Conservation (phyloP, 2,888 invertebrate species). For the Apotomis betuletana region DNA sequence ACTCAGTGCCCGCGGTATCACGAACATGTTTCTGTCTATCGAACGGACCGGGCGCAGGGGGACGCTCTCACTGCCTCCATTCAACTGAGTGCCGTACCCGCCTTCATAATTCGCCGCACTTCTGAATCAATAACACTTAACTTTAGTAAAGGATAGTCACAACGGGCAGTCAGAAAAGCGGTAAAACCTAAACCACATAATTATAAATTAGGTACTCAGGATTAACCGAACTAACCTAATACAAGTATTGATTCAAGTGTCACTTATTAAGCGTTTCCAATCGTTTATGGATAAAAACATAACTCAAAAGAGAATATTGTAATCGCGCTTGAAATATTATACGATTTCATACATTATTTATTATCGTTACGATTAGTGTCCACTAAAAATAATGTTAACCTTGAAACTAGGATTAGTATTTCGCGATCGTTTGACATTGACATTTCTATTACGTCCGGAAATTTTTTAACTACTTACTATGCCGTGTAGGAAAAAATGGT, state of each 20-base stretch:
- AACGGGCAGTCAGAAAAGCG: not conserved
- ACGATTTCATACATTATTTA: conserved; percentile 6
- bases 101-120: conserved; percentile 51
- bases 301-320: not conserved
- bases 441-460: conserved; percentile 30
- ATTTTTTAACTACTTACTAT: not conserved
- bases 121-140: conserved; percentile 27
- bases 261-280: conserved; percentile 12
- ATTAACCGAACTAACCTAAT: conserved; percentile 13
- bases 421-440: conserved; percentile 32
- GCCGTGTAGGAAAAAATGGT: too few species aligned
- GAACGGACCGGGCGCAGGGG: conserved; percentile 58
- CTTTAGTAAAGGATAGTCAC: not conserved
- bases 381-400: conserved; percentile 11
- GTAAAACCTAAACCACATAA: not conserved
- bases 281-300: conserved; percentile 10
- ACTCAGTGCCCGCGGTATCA: conserved; percentile 59
- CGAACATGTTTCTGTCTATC: conserved; percentile 59
- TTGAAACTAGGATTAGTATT: conserved; percentile 13
- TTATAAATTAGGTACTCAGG: not conserved
- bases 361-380: not conserved
- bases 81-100: conserved; percentile 55
- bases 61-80: conserved; percentile 55
- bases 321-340: not conserved
- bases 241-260: conserved; percentile 35